phyloP scores from a whole-genome alignment of 1,140 invertebrate species.

The Tenebrio molitor region DNA sequence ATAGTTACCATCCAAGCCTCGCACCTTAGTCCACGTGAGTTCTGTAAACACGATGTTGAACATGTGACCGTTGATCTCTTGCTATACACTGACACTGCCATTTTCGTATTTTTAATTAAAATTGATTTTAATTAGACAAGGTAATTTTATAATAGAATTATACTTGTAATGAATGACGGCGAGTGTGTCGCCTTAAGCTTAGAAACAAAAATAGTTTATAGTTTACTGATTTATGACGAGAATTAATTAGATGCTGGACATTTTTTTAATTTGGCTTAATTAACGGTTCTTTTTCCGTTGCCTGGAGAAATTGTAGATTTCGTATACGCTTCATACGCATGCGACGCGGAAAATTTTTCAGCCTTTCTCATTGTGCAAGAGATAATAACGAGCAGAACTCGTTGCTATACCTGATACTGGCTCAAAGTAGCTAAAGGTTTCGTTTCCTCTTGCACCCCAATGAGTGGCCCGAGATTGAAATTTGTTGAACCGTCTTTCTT shows the following conservation, averaged over 20 bases:
- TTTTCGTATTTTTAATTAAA: slow-evolving; percentile 24
- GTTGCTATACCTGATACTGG: too few species aligned
- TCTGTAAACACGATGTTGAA: slow-evolving; percentile 40
- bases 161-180: not conserved
- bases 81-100: not conserved
- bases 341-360: not conserved
- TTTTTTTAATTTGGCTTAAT: slow-evolving; percentile 10
- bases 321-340: not conserved
- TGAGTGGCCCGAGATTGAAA: too few species aligned
- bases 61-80: slow-evolving; percentile 40
- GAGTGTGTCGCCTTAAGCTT: not conserved
- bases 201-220: not conserved
- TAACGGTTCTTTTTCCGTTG: slow-evolving; percentile 21
- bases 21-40: slow-evolving; percentile 44
- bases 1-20: slow-evolving; percentile 36
- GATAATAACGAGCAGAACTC: too few species aligned
- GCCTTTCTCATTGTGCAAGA: not conserved
- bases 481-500: too few species aligned
- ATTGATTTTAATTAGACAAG: slow-evolving; percentile 13
- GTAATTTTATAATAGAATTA: not conserved
- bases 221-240: slow-evolving; percentile 17
- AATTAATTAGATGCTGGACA: slow-evolving; percentile 9
- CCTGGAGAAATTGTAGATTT: not conserved
- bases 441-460: too few species aligned
- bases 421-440: too few species aligned